phyloP scores from a whole-genome alignment of 2,113 vertebrate species.

The Lagopus leucura region DNA sequence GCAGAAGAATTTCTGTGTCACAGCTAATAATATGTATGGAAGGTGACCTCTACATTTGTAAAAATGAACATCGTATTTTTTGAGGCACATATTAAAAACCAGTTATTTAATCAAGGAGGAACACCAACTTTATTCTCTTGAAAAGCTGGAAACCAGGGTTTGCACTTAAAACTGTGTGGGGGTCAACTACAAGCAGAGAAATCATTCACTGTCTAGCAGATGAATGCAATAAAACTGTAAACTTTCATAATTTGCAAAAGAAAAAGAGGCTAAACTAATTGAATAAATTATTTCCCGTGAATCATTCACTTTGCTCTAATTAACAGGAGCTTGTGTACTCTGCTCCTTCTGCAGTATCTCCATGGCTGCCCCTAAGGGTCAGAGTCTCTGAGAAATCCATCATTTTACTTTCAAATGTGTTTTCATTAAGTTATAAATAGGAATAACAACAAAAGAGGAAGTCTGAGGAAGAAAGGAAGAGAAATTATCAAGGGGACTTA shows the following conservation, averaged over 20 bases:
- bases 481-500: conserved; percentile 8
- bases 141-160: conserved; percentile 1
- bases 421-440: conserved; percentile 51
- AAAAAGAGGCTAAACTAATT: conserved; percentile 59
- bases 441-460: conserved; percentile 52
- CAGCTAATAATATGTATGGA: neutral
- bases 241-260: conserved; percentile 58
- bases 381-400: conserved; percentile 57
- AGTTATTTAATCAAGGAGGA: conserved; percentile 12
- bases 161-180: neutral
- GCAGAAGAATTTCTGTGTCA: conserved; percentile 12
- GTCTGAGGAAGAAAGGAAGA: neutral
- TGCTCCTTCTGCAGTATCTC: conserved; percentile 51
- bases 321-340: conserved; percentile 60
- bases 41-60: conserved; percentile 35
- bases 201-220: neutral
- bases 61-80: neutral
- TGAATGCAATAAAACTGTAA: conserved; percentile 44
- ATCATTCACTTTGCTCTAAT: conserved; percentile 68
- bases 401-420: conserved; percentile 72
- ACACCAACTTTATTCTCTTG: neutral
- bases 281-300: conserved; percentile 72
- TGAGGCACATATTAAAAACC: neutral
- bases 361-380: conserved; percentile 60
- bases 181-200: conserved; percentile 7